Conservation (phyloP, 2,888 invertebrate genomes). For the Drosophila longiperda region DNA sequence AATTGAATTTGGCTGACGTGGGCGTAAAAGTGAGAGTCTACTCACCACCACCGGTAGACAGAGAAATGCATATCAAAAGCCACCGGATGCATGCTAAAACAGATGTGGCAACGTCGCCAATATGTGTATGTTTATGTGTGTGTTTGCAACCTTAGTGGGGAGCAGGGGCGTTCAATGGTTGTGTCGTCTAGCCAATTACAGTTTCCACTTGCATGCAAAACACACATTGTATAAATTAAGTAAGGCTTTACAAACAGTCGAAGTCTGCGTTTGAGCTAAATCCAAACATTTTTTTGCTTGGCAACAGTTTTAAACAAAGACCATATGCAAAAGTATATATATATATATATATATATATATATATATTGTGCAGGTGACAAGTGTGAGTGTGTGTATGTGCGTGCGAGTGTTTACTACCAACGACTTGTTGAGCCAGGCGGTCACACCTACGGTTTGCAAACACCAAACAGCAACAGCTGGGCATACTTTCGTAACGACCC, state of each 20-base stretch:
- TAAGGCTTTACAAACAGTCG: conserved; percentile 26
- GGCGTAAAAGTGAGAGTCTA: conserved; percentile 51
- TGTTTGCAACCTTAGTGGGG: conserved; percentile 56
- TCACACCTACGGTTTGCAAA: conserved; percentile 38
- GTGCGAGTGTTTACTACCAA: conserved; percentile 21
- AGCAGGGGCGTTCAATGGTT: conserved; percentile 38
- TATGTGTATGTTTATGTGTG: conserved; percentile 33
- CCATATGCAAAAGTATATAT: conserved; percentile 23
- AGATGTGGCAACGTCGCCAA: conserved; percentile 26
- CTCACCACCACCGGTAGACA: conserved; percentile 13
- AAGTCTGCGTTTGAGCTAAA: conserved; percentile 21
- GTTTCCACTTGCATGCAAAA: conserved; percentile 16
- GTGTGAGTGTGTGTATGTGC: conserved; percentile 2
- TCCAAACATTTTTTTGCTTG: conserved; percentile 46
- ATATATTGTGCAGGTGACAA: conserved; percentile 13
- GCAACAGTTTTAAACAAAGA: conserved; percentile 54
- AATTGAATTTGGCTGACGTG: conserved; percentile 54
- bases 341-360: conserved; percentile 22
- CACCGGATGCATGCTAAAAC: conserved; percentile 33
- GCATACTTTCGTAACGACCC: conserved; percentile 44
- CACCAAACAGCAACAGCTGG: conserved; percentile 17
- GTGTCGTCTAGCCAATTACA: conserved; percentile 34
- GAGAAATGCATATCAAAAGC: conserved; percentile 13
- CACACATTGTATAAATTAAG: conserved; percentile 23
- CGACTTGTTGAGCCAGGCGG: conserved; percentile 58